These are phyloP conservation scores for Ornithorhynchus anatinus DNA, from an alignment of 2,113 vertebrate genomes.

Conservation along the genomic window DNA sequence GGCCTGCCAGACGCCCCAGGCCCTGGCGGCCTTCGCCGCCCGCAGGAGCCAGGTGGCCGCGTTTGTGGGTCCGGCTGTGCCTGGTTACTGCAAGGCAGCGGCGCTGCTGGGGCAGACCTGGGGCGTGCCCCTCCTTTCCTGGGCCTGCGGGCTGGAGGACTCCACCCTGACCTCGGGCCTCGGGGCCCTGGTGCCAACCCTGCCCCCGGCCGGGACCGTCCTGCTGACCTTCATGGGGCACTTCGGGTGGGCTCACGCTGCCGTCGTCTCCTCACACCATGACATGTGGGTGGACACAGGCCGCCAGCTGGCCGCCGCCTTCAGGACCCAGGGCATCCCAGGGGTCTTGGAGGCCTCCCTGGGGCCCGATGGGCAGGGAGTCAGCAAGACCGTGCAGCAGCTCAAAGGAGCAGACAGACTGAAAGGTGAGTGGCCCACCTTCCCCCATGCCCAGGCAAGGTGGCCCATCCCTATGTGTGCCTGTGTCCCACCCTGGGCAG, in stretches of 20 bases:
- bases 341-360: conserved; percentile 74
- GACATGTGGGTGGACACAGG: conserved; percentile 87
- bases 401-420: neutral
- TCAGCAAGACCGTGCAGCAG: neutral
- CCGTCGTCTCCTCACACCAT: conserved; percentile 82
- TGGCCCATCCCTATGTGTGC: no score
- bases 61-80: conserved; percentile 77
- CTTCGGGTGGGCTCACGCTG: conserved; percentile 85
- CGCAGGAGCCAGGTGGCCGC: conserved; percentile 68
- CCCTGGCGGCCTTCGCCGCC: conserved; percentile 70
- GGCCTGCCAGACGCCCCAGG: conserved; percentile 69
- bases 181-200: conserved; percentile 29
- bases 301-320: conserved; percentile 69
- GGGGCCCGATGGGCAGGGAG: conserved; percentile 23
- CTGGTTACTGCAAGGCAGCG: conserved; percentile 76
- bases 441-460: no score
- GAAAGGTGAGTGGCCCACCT: conserved; percentile 24
- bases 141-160: conserved; percentile 70
- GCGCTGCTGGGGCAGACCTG: conserved; percentile 74
- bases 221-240: conserved; percentile 80
- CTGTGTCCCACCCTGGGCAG: no score
- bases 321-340: conserved; percentile 80
- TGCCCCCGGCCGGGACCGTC: conserved; percentile 73
- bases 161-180: no score
- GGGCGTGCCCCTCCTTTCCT: conserved; percentile 75